These are phyloP conservation scores for Remorina albescens DNA, from an alignment of 2,797 vertebrate genomes.

Conservation along the genomic window DNA sequence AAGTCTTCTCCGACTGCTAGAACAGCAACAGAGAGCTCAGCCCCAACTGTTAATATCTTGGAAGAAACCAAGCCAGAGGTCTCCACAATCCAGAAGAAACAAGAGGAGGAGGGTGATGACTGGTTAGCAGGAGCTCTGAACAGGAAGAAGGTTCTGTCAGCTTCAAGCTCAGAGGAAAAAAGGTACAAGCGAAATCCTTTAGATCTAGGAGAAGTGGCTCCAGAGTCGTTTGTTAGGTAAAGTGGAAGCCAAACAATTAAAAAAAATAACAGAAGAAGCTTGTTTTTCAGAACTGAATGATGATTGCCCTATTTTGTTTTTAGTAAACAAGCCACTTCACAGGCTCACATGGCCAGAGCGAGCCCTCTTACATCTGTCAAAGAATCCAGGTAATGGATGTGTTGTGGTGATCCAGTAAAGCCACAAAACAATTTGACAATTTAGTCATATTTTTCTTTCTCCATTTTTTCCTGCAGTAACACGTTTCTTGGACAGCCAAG, in stretches of 20 bases:
- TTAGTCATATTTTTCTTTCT: fast-evolving
- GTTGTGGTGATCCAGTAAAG: neutral
- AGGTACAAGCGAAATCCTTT: constrained; percentile 56
- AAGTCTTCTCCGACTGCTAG: constrained; percentile 52
- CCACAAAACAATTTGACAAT: neutral
- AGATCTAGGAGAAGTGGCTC: constrained; percentile 38
- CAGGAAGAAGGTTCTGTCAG: constrained; percentile 80
- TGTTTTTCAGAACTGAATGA: constrained; percentile 11
- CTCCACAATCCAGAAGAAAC: constrained; percentile 44
- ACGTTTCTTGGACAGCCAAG: constrained; percentile 19
- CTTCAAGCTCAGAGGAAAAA: constrained; percentile 57
- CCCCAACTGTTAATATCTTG: constrained; percentile 5
- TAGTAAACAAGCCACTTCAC: constrained; percentile 72
- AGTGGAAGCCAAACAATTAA: neutral
- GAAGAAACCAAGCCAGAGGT: constrained; percentile 51
- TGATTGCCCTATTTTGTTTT: constrained; percentile 28
- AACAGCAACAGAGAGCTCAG: constrained; percentile 16
- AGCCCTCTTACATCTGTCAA: constrained; percentile 28
- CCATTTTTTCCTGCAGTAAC: constrained; percentile 47
- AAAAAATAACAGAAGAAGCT: neutral
- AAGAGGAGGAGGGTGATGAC: constrained; percentile 76
- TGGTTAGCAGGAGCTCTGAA: constrained; percentile 86
- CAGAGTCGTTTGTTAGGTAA: constrained; percentile 68
- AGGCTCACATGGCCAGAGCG: constrained; percentile 50
- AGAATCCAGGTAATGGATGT: constrained; percentile 70